These are phyloP conservation scores for Dasypogon diadema DNA, from an alignment of 2,888 invertebrate species.

Conservation along the genomic window DNA sequence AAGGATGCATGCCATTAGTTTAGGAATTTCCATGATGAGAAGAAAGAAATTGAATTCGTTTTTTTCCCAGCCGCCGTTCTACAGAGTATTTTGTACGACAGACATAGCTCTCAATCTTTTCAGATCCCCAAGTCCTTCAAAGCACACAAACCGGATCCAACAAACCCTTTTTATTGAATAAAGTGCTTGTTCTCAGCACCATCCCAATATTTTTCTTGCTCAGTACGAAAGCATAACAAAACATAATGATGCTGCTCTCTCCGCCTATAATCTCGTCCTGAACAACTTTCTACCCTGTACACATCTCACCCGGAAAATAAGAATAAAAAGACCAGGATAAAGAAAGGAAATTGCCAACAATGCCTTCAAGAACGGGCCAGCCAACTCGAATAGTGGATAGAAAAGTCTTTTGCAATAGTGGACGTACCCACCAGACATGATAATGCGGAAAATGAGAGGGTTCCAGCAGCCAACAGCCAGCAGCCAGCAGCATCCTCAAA, in stretches of 20 bases:
- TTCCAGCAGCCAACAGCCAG: no score
- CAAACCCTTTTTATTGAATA: slow-evolving; percentile 51
- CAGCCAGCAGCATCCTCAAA: slow-evolving; percentile 55
- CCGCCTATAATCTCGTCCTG: slow-evolving; percentile 47
- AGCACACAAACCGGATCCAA: not conserved
- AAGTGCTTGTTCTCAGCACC: slow-evolving; percentile 51
- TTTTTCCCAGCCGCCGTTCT: not conserved
- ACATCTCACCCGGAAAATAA: slow-evolving; percentile 34
- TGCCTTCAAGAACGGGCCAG: slow-evolving; percentile 15
- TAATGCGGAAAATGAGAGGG: slow-evolving; percentile 49
- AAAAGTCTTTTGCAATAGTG: slow-evolving; percentile 6
- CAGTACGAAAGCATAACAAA: slow-evolving; percentile 50
- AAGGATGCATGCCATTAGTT: slow-evolving; percentile 16
- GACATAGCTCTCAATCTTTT: not conserved
- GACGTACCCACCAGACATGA: slow-evolving; percentile 46
- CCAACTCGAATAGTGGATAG: slow-evolving; percentile 19
- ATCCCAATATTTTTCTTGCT: slow-evolving; percentile 45
- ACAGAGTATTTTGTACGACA: no score
- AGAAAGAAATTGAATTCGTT: slow-evolving; percentile 19
- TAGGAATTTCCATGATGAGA: not conserved
- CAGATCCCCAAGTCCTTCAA: not conserved
- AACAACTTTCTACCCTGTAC: slow-evolving; percentile 15
- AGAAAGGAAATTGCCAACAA: slow-evolving; percentile 40
- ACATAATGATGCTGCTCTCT: slow-evolving; percentile 46
- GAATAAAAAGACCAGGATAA: slow-evolving; percentile 42